Evolutionary conservation across 2,888 invertebrate genomes (phyloP).

Genomic region (Phaedon cochleariae): DNA sequence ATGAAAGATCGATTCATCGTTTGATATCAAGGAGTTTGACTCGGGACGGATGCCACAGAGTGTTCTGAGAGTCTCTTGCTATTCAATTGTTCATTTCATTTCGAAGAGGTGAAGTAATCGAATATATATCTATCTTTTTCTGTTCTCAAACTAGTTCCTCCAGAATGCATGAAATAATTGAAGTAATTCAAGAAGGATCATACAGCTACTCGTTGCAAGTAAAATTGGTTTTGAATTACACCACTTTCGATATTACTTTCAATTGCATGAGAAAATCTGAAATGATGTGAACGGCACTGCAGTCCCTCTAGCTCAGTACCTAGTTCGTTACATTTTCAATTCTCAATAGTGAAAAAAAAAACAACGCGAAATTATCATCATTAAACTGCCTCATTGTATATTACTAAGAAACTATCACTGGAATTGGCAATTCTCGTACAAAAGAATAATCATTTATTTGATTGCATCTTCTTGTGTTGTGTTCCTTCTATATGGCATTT

Average conservation of each 20-base stretch:
- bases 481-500: conserved; percentile 9
- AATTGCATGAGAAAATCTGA: conserved; percentile 31
- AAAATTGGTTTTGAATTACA: conserved; percentile 30
- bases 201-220: conserved; percentile 1
- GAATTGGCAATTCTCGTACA: background rate
- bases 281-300: conserved; percentile 27
- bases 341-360: too few species aligned
- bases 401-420: background rate
- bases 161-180: conserved; percentile 4
- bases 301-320: background rate
- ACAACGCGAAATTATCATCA: background rate
- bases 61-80: too few species aligned
- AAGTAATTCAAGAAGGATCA: conserved; percentile 2
- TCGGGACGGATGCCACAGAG: too few species aligned
- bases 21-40: too few species aligned
- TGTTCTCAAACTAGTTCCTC: conserved; percentile 1
- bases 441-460: background rate
- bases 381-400: background rate
- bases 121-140: background rate
- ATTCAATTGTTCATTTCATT: too few species aligned
- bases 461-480: conserved; percentile 12
- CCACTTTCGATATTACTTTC: conserved; percentile 29
- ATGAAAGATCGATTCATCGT: too few species aligned
- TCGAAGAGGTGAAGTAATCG: too few species aligned
- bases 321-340: too few species aligned